These are phyloP conservation scores for Hoplostethus atlanticus DNA, from an alignment of 2,797 vertebrate species.

Conservation along the genomic window DNA sequence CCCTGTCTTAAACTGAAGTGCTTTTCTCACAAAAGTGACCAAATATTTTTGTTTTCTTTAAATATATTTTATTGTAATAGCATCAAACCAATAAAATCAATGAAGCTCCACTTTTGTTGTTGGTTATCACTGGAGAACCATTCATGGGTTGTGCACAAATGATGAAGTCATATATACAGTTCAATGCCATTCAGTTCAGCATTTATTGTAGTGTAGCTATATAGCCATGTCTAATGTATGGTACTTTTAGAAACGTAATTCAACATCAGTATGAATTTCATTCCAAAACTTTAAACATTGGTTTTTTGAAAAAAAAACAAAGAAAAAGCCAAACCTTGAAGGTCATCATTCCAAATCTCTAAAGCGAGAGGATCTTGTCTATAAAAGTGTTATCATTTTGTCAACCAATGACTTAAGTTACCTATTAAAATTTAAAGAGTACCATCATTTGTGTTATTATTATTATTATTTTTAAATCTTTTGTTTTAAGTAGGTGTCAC, in stretches of 20 bases:
- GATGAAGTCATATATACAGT: constrained; percentile 16
- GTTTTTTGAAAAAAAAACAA: no score
- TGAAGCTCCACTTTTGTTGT: constrained; percentile 54
- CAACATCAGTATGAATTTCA: background rate
- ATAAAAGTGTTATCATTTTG: background rate
- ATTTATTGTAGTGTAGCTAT: constrained; percentile 1
- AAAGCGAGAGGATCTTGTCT: background rate
- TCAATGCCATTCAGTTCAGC: background rate
- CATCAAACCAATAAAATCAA: constrained; percentile 82
- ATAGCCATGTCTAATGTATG: constrained; percentile 22
- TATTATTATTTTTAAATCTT: background rate
- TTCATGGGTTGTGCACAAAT: constrained; percentile 14
- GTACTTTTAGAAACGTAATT: constrained; percentile 11
- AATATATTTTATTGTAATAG: constrained; percentile 85
- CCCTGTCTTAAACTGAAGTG: constrained; percentile 50
- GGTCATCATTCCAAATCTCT: background rate
- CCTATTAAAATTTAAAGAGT: background rate
- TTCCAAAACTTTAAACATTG: background rate
- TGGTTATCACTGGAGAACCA: constrained; percentile 31
- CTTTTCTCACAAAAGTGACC: constrained; percentile 63
- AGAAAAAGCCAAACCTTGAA: background rate
- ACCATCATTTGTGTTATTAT: background rate
- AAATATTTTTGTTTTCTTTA: constrained; percentile 74
- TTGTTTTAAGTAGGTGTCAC: no score
- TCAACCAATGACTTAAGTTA: background rate